Base-by-base conservation (phyloP, 2,797 vertebrate species). In the Karalla daura region DNA sequence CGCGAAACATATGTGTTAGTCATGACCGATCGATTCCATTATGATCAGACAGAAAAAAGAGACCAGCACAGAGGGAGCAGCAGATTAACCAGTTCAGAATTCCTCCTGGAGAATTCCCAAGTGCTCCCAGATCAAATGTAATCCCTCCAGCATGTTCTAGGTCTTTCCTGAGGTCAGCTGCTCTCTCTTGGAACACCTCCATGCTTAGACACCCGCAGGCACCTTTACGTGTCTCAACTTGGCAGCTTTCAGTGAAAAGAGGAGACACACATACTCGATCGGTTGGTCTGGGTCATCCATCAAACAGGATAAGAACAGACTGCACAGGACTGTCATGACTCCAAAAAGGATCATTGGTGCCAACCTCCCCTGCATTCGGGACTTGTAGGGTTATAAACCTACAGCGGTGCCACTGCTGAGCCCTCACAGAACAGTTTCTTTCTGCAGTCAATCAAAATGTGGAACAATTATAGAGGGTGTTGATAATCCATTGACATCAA, bases 91-190 rank as follows among this genome's bases (percentile, higher is more conserved):
- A 36, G 30, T 11, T 27, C 3, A 5, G 3, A 30, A 33, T 45
- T 44, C 9, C 5, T 45, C 7, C 14, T 13, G 15, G 23, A 54
- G 3, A 35, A 49, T 27, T 12, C 56, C 3, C 4, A 53, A 7
- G 20, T 21, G 5, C 11, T 37, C 14, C 6, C 4, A 18, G 43
- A 60, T 7, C 27, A 61, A 53, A 32, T 51, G 20, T 46, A 46
- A 39, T 56, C 46, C 33, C 40, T 55, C 18, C 11, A 50, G 23
- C 7, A 0, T 3, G 0, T 63, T 28, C 52, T 33, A 24, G 21
- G 21, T 52, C 53, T 50, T 43, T n/a, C 63, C 60, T 1, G 50
- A 53, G 62, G 58, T 63, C 60, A 53, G 20, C 23, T n/a, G 3
- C 39, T 60, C 28, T 53, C 1, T 17, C 21, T 21, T 40, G 44